These are phyloP conservation scores for Ptiloglossa arizonensis DNA, from an alignment of 1,140 invertebrate species.

Conservation along the genomic window DNA sequence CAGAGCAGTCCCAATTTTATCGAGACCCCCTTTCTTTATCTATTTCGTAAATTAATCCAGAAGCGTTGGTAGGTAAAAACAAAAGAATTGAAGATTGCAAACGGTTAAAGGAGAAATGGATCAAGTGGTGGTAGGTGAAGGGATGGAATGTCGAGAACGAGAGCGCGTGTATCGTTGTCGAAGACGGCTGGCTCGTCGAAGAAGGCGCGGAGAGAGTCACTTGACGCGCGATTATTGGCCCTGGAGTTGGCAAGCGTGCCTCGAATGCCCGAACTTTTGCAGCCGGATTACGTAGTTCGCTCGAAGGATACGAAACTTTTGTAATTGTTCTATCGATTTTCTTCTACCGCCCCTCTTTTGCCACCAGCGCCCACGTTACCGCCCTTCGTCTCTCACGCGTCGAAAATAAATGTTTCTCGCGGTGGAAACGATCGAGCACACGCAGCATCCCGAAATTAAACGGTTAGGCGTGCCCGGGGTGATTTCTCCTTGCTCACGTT, in stretches of 20 bases:
- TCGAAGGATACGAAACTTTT: slow-evolving; percentile 71
- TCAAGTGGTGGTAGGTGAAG: too few species aligned
- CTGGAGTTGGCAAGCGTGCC: not conserved
- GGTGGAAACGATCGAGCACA: slow-evolving; percentile 49
- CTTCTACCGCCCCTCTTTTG: slow-evolving; percentile 11
- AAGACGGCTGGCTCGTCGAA: not conserved
- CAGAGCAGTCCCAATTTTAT: too few species aligned
- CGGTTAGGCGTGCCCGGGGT: slow-evolving; percentile 64
- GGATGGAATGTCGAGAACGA: too few species aligned
- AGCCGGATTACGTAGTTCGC: slow-evolving; percentile 29
- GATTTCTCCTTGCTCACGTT: slow-evolving; percentile 19
- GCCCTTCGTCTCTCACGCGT: not conserved
- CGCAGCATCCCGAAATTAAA: slow-evolving; percentile 66
- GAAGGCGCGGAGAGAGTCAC: not conserved
- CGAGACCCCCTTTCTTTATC: too few species aligned
- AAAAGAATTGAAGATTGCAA: too few species aligned
- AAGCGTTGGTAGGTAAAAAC: too few species aligned
- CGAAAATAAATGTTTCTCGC: slow-evolving; percentile 64
- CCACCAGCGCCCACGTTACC: slow-evolving; percentile 6
- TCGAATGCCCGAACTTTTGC: slow-evolving; percentile 8
- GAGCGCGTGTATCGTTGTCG: too few species aligned
- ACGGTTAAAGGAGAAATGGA: too few species aligned
- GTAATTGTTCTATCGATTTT: slow-evolving; percentile 72
- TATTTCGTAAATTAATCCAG: too few species aligned
- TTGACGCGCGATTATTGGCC: slow-evolving; percentile 17